Evolutionary conservation across 2,888 invertebrate species (phyloP).

Genomic region (Melinopterus prodromus): DNA sequence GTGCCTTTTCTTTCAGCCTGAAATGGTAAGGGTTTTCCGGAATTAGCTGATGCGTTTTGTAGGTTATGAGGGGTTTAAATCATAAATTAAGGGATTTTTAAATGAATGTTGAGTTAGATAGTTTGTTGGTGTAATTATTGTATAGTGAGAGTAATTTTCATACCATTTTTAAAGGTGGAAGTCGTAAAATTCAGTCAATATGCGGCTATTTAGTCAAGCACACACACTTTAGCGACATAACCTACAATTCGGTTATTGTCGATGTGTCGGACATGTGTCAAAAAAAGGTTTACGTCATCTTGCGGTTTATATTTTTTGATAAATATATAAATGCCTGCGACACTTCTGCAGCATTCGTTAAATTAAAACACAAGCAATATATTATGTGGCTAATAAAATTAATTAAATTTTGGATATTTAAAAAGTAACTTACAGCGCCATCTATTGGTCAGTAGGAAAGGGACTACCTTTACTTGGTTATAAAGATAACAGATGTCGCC

Average conservation of each 20-base stretch:
- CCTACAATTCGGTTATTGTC: not conserved
- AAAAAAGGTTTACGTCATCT: not conserved
- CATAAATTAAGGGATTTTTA: not conserved
- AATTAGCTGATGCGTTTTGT: conserved; percentile 11
- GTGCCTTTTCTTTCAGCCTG: conserved; percentile 83
- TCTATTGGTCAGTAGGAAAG: not conserved
- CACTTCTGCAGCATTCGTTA: not conserved
- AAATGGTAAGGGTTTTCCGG: not conserved
- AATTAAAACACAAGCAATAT: not conserved
- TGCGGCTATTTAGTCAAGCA: not conserved
- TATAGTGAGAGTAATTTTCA: not conserved
- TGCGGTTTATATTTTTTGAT: not conserved
- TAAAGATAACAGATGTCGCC: not conserved
- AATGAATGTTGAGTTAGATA: not conserved
- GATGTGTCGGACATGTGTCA: not conserved
- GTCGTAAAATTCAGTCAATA: not conserved
- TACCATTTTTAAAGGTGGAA: conserved; percentile 14
- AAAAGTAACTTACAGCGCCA: not conserved
- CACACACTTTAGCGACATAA: not conserved
- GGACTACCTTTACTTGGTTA: not conserved
- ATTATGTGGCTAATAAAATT: not conserved
- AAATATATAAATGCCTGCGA: not conserved
- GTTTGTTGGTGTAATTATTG: not conserved
- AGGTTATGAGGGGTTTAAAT: not conserved
- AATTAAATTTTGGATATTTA: not conserved